Percentiles rank a stretch among this genome's conserved stretches.
Evolutionary conservation across 2,797 vertebrate species (phyloP).

Genomic region (Malurus splendens): DNA sequence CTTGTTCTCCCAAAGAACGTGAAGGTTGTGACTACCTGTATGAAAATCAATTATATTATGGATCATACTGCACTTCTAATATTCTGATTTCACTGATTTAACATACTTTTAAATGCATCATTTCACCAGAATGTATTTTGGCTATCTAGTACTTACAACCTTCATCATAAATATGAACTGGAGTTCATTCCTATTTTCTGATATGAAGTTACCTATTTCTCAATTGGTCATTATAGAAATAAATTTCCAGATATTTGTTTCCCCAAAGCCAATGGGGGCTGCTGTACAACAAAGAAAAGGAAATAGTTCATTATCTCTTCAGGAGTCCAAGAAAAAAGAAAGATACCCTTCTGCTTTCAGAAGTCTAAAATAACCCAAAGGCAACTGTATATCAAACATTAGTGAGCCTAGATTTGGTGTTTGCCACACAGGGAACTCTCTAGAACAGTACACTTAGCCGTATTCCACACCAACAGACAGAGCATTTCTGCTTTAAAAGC

Average conservation of each 20-base stretch:
- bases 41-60: background rate
- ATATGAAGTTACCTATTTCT: background rate
- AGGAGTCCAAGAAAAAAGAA: background rate
- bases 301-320: background rate
- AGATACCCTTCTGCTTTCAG: background rate
- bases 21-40: background rate
- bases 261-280: background rate
- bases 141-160: background rate
- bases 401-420: background rate
- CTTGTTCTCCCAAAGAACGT: background rate
- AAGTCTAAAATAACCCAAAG: conserved; percentile 17
- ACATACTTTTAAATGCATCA: background rate
- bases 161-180: background rate
- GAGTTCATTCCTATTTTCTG: background rate
- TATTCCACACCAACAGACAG: background rate
- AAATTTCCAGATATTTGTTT: background rate
- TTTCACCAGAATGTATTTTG: background rate
- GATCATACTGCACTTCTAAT: background rate
- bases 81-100: background rate
- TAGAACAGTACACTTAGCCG: background rate
- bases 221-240: background rate
- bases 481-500: conserved; percentile 32
- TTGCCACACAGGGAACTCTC: background rate
- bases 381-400: background rate
- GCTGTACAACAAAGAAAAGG: background rate